phyloP scores from a whole-genome alignment of 2,797 vertebrate genomes.

The Gobionotothen gibberifrons region DNA sequence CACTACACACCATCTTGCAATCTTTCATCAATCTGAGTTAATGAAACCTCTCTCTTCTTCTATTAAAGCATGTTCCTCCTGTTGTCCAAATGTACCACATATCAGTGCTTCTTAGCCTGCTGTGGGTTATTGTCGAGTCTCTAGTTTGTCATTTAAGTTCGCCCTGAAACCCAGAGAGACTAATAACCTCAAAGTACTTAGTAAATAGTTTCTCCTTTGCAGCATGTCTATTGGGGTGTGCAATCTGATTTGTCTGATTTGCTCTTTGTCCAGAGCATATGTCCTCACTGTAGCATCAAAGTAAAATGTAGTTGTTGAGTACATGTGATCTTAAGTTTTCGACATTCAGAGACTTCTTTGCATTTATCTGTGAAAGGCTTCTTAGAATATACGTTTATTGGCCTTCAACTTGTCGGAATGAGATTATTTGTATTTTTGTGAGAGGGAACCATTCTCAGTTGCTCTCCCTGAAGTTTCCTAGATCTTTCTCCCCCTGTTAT shows the following conservation, averaged over 20 bases:
- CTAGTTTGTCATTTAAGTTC: slow-evolving; percentile 46
- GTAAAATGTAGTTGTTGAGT: neutral
- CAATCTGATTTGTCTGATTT: slow-evolving; percentile 24
- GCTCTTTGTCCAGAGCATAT: slow-evolving; percentile 8
- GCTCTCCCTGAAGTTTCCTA: too few species aligned
- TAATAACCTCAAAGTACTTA: slow-evolving; percentile 48
- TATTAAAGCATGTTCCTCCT: slow-evolving; percentile 1
- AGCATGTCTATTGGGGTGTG: slow-evolving; percentile 22
- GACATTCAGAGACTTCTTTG: neutral
- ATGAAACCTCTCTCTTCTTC: neutral
- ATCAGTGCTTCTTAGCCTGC: slow-evolving; percentile 23
- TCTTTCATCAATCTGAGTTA: slow-evolving; percentile 21
- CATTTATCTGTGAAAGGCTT: neutral
- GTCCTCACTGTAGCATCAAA: slow-evolving; percentile 1
- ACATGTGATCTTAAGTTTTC: neutral
- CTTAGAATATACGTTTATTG: too few species aligned
- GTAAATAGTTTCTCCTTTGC: slow-evolving; percentile 38
- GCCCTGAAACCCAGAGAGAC: slow-evolving; percentile 42
- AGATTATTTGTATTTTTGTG: neutral
- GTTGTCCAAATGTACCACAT: slow-evolving; percentile 13
- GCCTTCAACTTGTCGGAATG: neutral
- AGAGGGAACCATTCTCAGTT: too few species aligned
- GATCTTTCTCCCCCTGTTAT: too few species aligned
- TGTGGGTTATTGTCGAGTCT: slow-evolving; percentile 36
- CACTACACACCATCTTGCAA: slow-evolving; percentile 18